Conservation (phyloP, 2,888 invertebrate species). For the Papilio demoleus region DNA sequence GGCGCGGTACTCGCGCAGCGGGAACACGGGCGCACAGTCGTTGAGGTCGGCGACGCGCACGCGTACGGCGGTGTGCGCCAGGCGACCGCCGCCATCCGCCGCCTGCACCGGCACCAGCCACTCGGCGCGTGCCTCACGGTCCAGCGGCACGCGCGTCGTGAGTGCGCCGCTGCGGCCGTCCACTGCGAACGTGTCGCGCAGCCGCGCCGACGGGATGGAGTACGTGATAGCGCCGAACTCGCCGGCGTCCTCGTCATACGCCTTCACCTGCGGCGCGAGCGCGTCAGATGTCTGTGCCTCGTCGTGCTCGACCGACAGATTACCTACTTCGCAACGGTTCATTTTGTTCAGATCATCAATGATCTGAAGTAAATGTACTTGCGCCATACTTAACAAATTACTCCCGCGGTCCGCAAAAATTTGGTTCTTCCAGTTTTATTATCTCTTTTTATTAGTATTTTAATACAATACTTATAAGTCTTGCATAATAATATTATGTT, state of each 20-base stretch:
- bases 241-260: constrained; percentile 92
- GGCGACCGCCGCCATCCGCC: constrained; percentile 91
- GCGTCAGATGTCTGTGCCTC: background rate
- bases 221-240: constrained; percentile 90
- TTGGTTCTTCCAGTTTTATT: too few relatives aligned
- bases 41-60: constrained; percentile 93
- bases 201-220: constrained; percentile 89
- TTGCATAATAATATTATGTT: too few relatives aligned
- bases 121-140: constrained; percentile 87
- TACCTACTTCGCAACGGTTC: too few relatives aligned
- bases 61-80: constrained; percentile 89
- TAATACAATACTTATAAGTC: too few relatives aligned
- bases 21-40: constrained; percentile 91
- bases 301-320: background rate
- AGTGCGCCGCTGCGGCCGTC: constrained; percentile 89
- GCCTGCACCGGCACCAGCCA: constrained; percentile 90
- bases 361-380: too few relatives aligned
- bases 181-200: constrained; percentile 89
- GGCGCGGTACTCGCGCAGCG: constrained; percentile 90
- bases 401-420: too few relatives aligned
- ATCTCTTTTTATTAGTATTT: too few relatives aligned
- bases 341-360: too few relatives aligned
- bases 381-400: too few relatives aligned
- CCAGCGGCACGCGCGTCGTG: constrained; percentile 86
- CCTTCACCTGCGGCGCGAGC: constrained; percentile 82